Base-by-base conservation (phyloP, 2,797 vertebrate species). In the Synaphobranchus kaupii region DNA sequence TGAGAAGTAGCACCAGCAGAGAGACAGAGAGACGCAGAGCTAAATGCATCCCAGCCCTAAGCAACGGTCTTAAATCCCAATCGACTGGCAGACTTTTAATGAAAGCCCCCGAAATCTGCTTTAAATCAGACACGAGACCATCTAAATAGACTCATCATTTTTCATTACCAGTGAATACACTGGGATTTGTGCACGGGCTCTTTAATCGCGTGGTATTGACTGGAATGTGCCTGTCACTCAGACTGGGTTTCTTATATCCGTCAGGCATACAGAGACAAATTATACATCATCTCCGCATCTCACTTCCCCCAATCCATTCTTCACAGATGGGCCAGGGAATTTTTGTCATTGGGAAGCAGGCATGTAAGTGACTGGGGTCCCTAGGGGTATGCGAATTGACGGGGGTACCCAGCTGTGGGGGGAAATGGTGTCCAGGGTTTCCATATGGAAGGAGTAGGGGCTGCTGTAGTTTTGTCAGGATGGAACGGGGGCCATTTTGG, bases 281-380 rank as follows among this genome's bases (percentile, higher is more conserved):
- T 17, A 4, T 47, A 22, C 39, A 44, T 84, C 50, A 58, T 34
- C 82, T 39, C 34, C 10, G 15, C 28, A n/a, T 20, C 28, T n/a
- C 52, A 31, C 34, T 84, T 84, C 47, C 82, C 5, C 12, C 17
- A 39, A 56, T 31, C 20, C 28, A 25, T 39, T 34, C 50, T 54
- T 84, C 82, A 17, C 82, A 84, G 82, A 31, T 84, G 82, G 48
- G n/a, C 82, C 82, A 56, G n/a, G 13, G 73, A 78, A 78, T 17
- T 44, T 78, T 20, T 22, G 17, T 78, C 34, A 22, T 47, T 44
- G 34, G 15, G 28, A 31, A 13, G 12, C 20, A 58, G 78, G 48
- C 47, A 31, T 54, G 2, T 54, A n/a, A 52, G 50, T 34, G 50
- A 54, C 47, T 4, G 50, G 48, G 82, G 48, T 28, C 50, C 15